Conservation (phyloP, 2,113 vertebrate genomes). For the Candoia aspera region DNA sequence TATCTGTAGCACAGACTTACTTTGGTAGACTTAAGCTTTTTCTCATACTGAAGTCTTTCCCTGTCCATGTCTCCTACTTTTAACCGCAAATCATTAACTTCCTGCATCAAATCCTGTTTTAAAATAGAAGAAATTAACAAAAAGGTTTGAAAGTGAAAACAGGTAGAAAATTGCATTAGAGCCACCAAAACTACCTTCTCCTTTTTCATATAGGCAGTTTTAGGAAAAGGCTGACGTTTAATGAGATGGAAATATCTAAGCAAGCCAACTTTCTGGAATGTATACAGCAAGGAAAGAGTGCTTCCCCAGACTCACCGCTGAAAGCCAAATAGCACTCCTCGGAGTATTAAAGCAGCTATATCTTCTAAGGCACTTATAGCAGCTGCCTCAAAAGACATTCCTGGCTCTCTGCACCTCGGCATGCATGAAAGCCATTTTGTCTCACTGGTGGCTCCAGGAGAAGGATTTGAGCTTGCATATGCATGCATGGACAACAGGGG, state of each 20-base stretch:
- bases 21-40: slow-evolving; percentile 93
- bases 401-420: too few species aligned
- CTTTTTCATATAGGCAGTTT: background rate
- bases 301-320: background rate
- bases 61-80: slow-evolving; percentile 89
- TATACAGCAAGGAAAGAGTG: background rate
- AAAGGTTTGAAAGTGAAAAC: background rate
- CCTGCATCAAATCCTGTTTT: slow-evolving; percentile 86
- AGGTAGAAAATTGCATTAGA: background rate
- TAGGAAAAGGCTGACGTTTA: background rate
- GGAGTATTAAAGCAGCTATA: background rate
- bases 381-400: background rate
- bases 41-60: slow-evolving; percentile 92
- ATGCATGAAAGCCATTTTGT: too few species aligned
- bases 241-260: background rate
- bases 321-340: background rate
- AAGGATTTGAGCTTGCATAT: too few species aligned
- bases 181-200: background rate
- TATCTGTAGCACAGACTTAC: slow-evolving; percentile 74
- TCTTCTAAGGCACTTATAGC: background rate
- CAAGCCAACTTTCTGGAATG: background rate
- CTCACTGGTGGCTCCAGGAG: too few species aligned
- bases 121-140: slow-evolving; percentile 17
- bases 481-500: too few species aligned
- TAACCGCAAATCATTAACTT: slow-evolving; percentile 88